Conservation (phyloP, 2,888 invertebrate genomes). For the Serrognathus titanus region DNA sequence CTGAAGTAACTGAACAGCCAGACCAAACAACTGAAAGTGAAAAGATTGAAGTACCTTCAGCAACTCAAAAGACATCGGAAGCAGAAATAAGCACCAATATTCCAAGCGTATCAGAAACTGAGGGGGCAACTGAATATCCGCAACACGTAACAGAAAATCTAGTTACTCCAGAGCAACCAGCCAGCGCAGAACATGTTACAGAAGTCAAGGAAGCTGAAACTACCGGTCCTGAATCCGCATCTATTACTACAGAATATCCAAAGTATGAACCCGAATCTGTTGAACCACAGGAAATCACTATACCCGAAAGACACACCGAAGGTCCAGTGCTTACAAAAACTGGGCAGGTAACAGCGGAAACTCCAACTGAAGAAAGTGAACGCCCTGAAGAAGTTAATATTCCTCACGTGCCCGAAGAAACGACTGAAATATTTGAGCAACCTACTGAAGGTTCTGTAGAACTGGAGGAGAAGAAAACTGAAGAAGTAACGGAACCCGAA, state of each 20-base stretch:
- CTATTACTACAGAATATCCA: conserved; percentile 15
- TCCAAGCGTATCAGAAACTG: neutral
- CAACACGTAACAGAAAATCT: conserved; percentile 15
- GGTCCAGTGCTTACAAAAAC: conserved; percentile 3
- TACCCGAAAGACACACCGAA: conserved; percentile 11
- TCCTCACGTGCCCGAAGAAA: too few species aligned
- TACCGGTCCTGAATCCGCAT: conserved; percentile 13
- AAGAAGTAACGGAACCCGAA: conserved; percentile 4
- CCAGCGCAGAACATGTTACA: neutral
- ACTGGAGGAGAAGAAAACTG: conserved; percentile 8
- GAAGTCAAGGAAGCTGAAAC: conserved; percentile 8
- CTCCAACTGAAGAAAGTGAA: conserved; percentile 13
- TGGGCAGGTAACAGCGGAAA: conserved; percentile 10
- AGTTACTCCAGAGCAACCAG: conserved; percentile 4
- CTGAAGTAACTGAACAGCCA: conserved; percentile 2
- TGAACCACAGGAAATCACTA: conserved; percentile 13
- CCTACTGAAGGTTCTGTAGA: neutral
- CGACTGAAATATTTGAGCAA: too few species aligned
- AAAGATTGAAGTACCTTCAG: neutral
- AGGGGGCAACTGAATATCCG: conserved; percentile 9
- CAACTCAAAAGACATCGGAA: neutral
- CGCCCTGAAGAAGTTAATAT: too few species aligned
- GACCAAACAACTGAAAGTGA: conserved; percentile 4
- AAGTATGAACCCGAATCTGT: conserved; percentile 10
- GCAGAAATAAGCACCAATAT: too few species aligned